Evolutionary conservation across 2,113 vertebrate genomes (phyloP), one percentile per base, ranked within the genome.

Genomic region (Emydocephalus ijimae): DNA sequence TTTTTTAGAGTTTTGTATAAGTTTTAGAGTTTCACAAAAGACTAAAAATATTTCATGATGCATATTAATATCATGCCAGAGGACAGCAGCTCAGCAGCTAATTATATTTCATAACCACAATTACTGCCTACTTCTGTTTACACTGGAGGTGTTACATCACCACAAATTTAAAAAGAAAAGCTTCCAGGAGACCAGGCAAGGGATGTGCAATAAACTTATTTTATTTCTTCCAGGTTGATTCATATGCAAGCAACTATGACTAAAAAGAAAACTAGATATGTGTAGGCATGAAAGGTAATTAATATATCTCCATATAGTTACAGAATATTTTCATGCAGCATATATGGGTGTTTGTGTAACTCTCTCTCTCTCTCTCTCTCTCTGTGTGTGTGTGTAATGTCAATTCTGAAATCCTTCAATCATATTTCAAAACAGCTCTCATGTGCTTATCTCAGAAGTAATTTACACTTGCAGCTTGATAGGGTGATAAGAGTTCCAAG

Each of bases 41-140:
- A 74, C 55, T 23, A 23, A 39, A 90, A 61, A 56, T 86, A 61
- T 86, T 61, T 85, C 55, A 34, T 39, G 55, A 54, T n/a, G 43
- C 29, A 61, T 14, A 34, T 50, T 64, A 86, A 87, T 87, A 86
- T 89, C 50, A 81, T 93, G 39, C 55, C 56, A 52, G 45, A 90
- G 89, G 64, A 86, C 34, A 15, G 55, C 34, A 57, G 88, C 69
- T 90, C 74, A 81, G 34, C 34, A 61, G 45, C 92, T 90, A 90
- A 92, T 92, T 92, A 90, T 85, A 86, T 56, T 87, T 86, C 92
- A 86, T 57, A 86, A 50, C 48, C n/a, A 54, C 92, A 90, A 93
- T 89, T 86, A 14, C 81, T 90, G 81, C 56, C 57, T 87, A 39
- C 48, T 64, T 64, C 81, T 90, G 88, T 81, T 92, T 92, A 86